Conservation (phyloP, 1,140 invertebrate species). For the Tribolium castaneum region DNA sequence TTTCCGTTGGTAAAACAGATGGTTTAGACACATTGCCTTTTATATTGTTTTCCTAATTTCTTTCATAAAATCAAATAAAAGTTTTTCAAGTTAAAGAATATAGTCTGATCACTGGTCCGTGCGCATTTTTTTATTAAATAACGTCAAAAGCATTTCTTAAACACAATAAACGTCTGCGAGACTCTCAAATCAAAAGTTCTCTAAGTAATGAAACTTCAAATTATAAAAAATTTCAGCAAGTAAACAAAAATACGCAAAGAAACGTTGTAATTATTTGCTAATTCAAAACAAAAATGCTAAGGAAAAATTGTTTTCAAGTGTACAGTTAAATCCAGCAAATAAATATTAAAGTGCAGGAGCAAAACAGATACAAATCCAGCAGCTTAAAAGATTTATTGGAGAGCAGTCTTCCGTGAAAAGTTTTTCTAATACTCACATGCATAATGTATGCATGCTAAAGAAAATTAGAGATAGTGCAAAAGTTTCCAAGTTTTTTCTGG, state of each 20-base stretch:
- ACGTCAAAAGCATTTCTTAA: slow-evolving; percentile 9
- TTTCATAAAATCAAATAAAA: slow-evolving; percentile 23
- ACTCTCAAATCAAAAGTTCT: not conserved
- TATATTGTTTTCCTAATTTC: not conserved
- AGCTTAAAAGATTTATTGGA: slow-evolving; percentile 24
- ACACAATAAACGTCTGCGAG: not conserved
- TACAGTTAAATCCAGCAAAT: not conserved
- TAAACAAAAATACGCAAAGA: not conserved
- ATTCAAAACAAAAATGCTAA: not conserved
- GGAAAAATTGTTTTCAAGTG: not conserved
- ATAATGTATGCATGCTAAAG: slow-evolving; percentile 17
- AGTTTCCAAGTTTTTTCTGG: not conserved
- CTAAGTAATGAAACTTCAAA: not conserved
- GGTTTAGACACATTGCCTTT: not conserved
- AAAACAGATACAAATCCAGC: not conserved
- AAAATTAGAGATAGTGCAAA: not conserved
- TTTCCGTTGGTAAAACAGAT: not conserved
- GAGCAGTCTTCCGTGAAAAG: not conserved
- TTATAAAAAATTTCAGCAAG: not conserved
- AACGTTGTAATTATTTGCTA: too few relatives aligned
- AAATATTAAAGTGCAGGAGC: not conserved
- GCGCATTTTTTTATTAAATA: not conserved
- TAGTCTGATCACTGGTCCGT: slow-evolving; percentile 10
- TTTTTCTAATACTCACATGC: slow-evolving; percentile 8
- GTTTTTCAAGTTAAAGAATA: slow-evolving; percentile 1